These are phyloP conservation scores for Maccullochella peelii DNA, from an alignment of 2,113 vertebrate species.

Conservation along the genomic window DNA sequence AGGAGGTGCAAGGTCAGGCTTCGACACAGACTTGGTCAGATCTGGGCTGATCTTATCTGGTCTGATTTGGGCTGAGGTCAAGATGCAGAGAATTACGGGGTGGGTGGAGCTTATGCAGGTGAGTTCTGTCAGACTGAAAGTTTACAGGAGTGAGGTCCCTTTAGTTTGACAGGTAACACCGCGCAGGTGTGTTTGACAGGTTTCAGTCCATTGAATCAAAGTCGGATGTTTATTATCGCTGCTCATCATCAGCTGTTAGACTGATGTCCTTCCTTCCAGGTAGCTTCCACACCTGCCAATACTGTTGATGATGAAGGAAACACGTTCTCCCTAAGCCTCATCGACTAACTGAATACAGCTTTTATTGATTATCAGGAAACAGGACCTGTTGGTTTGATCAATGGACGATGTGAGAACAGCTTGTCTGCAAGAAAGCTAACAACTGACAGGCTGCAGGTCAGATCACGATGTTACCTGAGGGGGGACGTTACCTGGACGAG, in stretches of 20 bases:
- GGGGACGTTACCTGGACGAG: not conserved
- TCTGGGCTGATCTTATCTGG: not conserved
- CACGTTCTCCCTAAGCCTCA: too few species aligned
- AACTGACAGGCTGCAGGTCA: too few species aligned
- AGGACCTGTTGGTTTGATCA: too few species aligned
- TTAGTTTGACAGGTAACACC: not conserved
- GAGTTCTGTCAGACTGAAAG: not conserved
- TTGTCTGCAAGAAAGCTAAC: too few species aligned
- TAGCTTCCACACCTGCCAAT: too few species aligned
- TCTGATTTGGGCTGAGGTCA: not conserved
- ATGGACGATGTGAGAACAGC: too few species aligned
- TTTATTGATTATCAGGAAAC: too few species aligned
- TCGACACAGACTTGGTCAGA: not conserved
- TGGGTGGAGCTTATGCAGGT: conserved; percentile 30
- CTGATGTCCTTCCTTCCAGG: not conserved
- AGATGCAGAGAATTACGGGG: not conserved
- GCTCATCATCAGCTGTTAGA: not conserved
- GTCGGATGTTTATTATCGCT: not conserved
- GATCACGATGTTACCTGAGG: not conserved
- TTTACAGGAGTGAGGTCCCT: not conserved
- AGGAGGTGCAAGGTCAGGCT: not conserved
- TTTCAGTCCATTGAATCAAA: not conserved
- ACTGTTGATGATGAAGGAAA: too few species aligned
- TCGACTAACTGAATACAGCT: too few species aligned
- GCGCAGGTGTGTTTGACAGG: not conserved